A percentile compares a stretch with the other conserved stretches of the same genome.
phyloP scores from a whole-genome alignment of 1,140 invertebrate species.

The Brachionus manjavacas region DNA sequence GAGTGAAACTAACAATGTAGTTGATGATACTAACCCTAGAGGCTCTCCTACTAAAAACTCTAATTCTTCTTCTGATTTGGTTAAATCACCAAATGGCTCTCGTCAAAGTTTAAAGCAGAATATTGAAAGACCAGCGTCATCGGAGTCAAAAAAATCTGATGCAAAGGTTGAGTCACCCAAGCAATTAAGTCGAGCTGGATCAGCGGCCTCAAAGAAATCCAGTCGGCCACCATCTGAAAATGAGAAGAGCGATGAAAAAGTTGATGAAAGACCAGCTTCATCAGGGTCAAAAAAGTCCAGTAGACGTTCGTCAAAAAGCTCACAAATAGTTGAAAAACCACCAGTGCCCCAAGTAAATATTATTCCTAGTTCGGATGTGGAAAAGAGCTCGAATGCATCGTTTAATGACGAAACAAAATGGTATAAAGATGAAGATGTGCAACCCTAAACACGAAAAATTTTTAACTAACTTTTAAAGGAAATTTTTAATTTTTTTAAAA shows the following conservation, averaged over 20 bases:
- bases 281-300: background rate
- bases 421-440: background rate
- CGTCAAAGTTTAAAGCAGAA: background rate
- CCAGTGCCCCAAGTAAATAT: background rate
- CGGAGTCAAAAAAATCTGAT: background rate
- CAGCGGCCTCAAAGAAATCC: background rate
- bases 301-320: background rate
- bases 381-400: background rate
- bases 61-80: background rate
- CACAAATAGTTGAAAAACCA: background rate
- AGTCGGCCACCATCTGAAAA: background rate
- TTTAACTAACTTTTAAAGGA: too few species aligned
- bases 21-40: background rate
- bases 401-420: constrained; percentile 27
- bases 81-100: background rate
- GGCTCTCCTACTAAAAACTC: background rate
- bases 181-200: background rate
- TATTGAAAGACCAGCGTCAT: background rate
- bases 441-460: background rate
- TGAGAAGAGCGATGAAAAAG: background rate
- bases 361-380: background rate
- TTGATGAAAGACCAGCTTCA: background rate
- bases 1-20: constrained; percentile 13
- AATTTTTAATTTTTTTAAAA: too few species aligned
- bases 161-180: background rate